Evolutionary conservation across 2,797 vertebrate genomes (phyloP), one percentile per base, ranked within the genome.

Genomic region (Pterois miles): DNA sequence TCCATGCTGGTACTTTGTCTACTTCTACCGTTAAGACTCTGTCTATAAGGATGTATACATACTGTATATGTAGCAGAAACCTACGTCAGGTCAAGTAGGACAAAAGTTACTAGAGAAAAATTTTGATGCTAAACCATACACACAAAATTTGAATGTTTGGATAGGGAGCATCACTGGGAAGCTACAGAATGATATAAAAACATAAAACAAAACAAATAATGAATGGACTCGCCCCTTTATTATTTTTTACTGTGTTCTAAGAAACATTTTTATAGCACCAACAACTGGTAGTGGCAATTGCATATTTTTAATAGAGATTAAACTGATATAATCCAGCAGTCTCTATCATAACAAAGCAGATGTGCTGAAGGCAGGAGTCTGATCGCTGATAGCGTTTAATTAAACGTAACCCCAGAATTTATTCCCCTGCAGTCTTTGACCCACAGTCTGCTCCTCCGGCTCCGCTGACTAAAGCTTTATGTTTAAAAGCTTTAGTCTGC

Each of bases 401-500:
- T 86, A 83, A 81, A 29, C 63, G 71, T 80, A 81, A 80, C 85
- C 86, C 81, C 70, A 40, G 71, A 82, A 63, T 75, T 22, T 60
- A 60, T 71, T 52, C 72, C 64, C 72, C 62, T 57, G 63, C 11
- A 40, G 72, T 64, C 50, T 83, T 65, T 91, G 84, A 87, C 84
- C 89, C 53, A 56, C 76, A 76, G 78, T 84, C 79, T 82, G 62
- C 78, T 80, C 57, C 67, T 56, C 74, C 74, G 76, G 74, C 84
- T 72, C 71, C 2, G 54, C 83, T 79, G 34, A 83, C 70, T 82
- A 88, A 78, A 64, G 83, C 78, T 88, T 87, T 80, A 78, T 81
- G 72, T 86, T 81, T 83, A 73, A 87, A 90, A 83, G 82, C 80
- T 77, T 72, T 31, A 74, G 79, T 81, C 78, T 68, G 79, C 70